Evolutionary conservation across 2,113 vertebrate species (phyloP).

Genomic region (Coturnix japonica): DNA sequence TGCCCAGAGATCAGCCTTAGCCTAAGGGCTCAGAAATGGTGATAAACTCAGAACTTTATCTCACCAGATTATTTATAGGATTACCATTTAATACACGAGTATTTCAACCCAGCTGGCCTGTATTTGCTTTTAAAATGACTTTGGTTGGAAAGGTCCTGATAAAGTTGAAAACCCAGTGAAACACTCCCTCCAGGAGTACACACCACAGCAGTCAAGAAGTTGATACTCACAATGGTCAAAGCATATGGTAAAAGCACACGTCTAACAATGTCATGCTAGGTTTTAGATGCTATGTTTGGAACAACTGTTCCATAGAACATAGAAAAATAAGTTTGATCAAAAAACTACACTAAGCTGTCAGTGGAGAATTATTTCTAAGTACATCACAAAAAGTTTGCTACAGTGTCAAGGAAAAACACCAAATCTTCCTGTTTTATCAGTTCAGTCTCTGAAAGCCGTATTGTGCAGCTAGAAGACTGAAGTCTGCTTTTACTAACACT

Average conservation of each 20-base stretch:
- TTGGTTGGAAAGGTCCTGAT: not conserved
- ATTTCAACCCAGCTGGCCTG: not conserved
- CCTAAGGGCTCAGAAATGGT: not conserved
- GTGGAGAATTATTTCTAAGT: not conserved
- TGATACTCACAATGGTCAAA: not conserved
- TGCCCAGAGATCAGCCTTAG: not conserved
- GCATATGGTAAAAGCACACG: no score
- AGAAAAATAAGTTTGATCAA: not conserved
- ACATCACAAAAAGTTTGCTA: not conserved
- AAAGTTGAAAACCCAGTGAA: not conserved
- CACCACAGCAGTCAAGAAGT: not conserved
- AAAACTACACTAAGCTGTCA: not conserved
- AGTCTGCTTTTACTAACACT: not conserved
- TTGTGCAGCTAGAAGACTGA: not conserved
- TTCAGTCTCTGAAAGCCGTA: not conserved
- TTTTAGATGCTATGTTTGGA: not conserved
- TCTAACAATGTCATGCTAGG: not conserved
- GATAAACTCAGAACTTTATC: not conserved
- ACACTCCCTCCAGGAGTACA: not conserved
- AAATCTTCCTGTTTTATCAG: not conserved
- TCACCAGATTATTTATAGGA: not conserved
- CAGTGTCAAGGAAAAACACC: not conserved
- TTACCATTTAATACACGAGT: rapidly evolving
- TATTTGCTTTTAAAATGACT: not conserved
- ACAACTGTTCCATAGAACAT: no score